These are phyloP conservation scores for Panopea generosa DNA, from an alignment of 2,888 invertebrate species.

Conservation along the genomic window DNA sequence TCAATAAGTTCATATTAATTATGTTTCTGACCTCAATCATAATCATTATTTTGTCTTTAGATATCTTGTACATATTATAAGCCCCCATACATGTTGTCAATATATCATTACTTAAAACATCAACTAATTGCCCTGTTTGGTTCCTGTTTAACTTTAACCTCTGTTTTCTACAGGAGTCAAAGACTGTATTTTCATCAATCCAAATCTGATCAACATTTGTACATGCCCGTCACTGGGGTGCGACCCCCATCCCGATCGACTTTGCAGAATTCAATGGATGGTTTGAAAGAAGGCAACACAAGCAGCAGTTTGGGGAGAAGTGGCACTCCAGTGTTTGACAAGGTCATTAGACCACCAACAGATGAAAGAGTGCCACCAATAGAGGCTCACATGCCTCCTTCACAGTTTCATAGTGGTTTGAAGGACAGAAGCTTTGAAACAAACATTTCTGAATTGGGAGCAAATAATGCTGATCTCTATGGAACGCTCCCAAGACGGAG, in stretches of 20 bases:
- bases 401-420: conserved; percentile 26
- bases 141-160: no score
- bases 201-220: conserved; percentile 18
- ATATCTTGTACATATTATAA: no score
- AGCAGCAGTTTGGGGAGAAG: conserved; percentile 48
- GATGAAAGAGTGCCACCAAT: conserved; percentile 56
- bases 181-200: conserved; percentile 8
- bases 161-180: neutral
- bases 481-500: conserved; percentile 74
- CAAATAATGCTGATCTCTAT: conserved; percentile 69
- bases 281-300: conserved; percentile 56
- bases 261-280: conserved; percentile 65
- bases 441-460: conserved; percentile 31
- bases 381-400: conserved; percentile 25
- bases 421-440: conserved; percentile 57
- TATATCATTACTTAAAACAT: no score
- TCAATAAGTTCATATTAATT: no score
- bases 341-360: conserved; percentile 36
- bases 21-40: no score
- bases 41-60: no score
- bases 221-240: conserved; percentile 38
- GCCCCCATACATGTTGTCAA: no score
- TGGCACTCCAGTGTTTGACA: conserved; percentile 57
- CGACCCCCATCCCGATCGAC: conserved; percentile 63
- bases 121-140: no score